Percentiles rank a stretch among this genome's conserved stretches.
Evolutionary conservation across 1,140 invertebrate species (phyloP).

Genomic region (Bombus turneri): DNA sequence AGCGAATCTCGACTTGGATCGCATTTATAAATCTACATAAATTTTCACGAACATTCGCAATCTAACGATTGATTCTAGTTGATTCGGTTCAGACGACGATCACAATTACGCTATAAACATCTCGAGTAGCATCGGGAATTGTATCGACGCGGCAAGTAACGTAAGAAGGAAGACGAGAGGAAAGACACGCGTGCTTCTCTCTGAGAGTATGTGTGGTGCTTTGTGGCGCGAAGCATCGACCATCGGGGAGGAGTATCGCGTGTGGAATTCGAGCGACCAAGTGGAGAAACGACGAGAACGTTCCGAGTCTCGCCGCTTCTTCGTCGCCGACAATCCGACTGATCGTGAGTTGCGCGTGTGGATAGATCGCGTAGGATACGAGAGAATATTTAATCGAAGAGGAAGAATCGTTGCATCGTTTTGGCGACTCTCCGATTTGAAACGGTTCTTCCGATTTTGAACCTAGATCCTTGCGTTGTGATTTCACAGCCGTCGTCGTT

Average conservation of each 20-base stretch:
- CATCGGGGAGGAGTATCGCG: conserved; percentile 27
- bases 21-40: no score
- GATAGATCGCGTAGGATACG: conserved; percentile 53
- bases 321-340: conserved; percentile 6
- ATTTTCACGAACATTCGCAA: no score
- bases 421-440: background rate
- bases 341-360: conserved; percentile 41
- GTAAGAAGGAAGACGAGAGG: conserved; percentile 18
- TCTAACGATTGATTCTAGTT: no score
- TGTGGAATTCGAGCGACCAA: conserved; percentile 58
- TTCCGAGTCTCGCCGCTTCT: conserved; percentile 57
- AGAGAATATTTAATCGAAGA: conserved; percentile 4
- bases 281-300: conserved; percentile 50
- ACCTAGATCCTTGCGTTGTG: fast-evolving
- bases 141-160: conserved; percentile 25
- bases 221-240: background rate
- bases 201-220: background rate
- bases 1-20: no score
- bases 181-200: background rate
- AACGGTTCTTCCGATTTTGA: background rate
- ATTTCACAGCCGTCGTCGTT: no score
- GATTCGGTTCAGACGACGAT: no score
- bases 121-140: conserved; percentile 2
- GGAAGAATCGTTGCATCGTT: background rate
- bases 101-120: no score